Base-by-base conservation (phyloP, 2,797 vertebrate species). In the Molossus alvarezi region DNA sequence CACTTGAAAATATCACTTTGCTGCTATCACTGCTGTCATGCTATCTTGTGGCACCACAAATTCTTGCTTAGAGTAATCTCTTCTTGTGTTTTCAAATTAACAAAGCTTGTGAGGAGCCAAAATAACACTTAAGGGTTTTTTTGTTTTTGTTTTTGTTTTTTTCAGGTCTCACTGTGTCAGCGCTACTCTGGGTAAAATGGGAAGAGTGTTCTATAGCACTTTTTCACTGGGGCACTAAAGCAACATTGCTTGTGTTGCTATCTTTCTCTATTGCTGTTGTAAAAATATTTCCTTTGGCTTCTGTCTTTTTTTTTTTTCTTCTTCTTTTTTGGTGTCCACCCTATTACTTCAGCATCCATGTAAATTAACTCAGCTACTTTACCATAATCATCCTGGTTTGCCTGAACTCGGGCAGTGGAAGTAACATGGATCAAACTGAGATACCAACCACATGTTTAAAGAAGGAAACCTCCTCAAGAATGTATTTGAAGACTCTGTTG, bases 231-330 rank as follows among this genome's bases (percentile, higher is more conserved):
- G 4, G 18, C 60, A 57, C 9, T 57, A 53, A 92, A 73, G 51
- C 57, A 57, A 14, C 27, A 62, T 89, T 82, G 20, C 23, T 60
- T 88, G 4, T 80, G 65, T 83, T 23, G 23, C 33, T 91, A 11
- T 53, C 17, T 96, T 84, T 92, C 13, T 14, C 53, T 86, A 48
- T 67, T 79, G 3, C 6, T 51, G 33, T n/a, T 92, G 6, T 92
- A 67, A 95, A 97, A 83, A 88, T 41, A 75, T 3, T 8, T 85
- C 45, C 15, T 73, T 90, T 88, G 65, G 20, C n/a, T 60, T 94
- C 64, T 69, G 4, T 67, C 62, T 97, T 33, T 33, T 33, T 33
- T 33, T 33, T 33, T 33, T 33, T 33, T 33, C 33, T 33, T 33
- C 33, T 33, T 33, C 33, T 33, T 33, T 33, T 33, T 33, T 33